phyloP scores from a whole-genome alignment of 2,888 invertebrate genomes.

The Acanthosoma haemorrhoidale region DNA sequence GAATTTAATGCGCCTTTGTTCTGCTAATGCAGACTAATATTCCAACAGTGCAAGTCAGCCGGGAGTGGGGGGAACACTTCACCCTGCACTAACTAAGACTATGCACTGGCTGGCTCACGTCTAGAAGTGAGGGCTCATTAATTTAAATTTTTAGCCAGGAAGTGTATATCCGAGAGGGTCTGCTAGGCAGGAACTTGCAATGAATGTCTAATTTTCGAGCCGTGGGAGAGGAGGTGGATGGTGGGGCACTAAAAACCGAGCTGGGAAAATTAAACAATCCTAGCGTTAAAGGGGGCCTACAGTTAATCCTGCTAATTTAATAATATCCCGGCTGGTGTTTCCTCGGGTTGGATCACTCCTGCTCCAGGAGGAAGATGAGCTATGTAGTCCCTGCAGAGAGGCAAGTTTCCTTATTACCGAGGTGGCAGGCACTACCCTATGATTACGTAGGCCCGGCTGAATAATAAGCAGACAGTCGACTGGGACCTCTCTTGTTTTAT shows the following conservation, averaged over 20 bases:
- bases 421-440: neutral
- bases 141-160: slow-evolving; percentile 3
- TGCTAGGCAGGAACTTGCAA: neutral
- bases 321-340: no score
- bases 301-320: slow-evolving; percentile 13
- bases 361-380: slow-evolving; percentile 10
- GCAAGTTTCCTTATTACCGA: slow-evolving; percentile 10
- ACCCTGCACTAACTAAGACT: no score
- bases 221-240: no score
- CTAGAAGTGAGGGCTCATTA: neutral
- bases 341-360: no score
- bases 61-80: no score
- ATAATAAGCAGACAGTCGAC: slow-evolving; percentile 11
- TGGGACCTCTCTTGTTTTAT: slow-evolving; percentile 8
- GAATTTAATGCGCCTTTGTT: slow-evolving; percentile 2
- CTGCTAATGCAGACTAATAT: neutral
- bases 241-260: neutral
- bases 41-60: neutral
- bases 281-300: neutral
- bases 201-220: slow-evolving; percentile 4
- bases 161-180: neutral
- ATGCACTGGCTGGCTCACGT: neutral
- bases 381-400: neutral
- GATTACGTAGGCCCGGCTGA: slow-evolving; percentile 7
- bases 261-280: slow-evolving; percentile 1